phyloP scores from a whole-genome alignment of 2,797 vertebrate genomes.

The Girardinus metallicus region DNA sequence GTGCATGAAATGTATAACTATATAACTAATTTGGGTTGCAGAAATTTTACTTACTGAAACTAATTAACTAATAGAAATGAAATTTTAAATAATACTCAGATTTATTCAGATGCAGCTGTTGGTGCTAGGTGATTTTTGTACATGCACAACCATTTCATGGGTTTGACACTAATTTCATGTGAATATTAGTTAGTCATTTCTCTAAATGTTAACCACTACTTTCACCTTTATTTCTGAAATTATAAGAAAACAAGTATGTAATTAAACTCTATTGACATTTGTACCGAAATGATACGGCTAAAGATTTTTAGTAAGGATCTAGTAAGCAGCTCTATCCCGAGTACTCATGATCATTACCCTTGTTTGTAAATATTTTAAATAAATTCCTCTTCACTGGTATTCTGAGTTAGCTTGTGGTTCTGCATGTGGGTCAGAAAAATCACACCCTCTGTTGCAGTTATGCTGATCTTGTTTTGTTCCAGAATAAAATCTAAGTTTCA shows the following conservation, averaged over 20 bases:
- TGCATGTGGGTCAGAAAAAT: not conserved
- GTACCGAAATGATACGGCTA: not conserved
- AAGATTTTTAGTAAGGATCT: not conserved
- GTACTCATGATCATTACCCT: not conserved
- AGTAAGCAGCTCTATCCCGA: not conserved
- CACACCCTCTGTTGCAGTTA: constrained; percentile 25
- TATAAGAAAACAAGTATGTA: not conserved
- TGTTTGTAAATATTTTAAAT: not conserved
- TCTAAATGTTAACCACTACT: not conserved
- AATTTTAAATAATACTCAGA: not conserved
- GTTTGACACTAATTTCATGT: not conserved
- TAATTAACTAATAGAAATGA: not conserved
- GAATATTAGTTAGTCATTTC: not conserved
- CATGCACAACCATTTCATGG: not conserved
- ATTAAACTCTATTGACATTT: not conserved
- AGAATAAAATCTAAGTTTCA: constrained; percentile 60
- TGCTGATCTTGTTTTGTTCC: constrained; percentile 58
- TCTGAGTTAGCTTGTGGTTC: not conserved
- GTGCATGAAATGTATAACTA: not conserved
- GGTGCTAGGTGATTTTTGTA: not conserved
- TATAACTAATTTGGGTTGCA: not conserved
- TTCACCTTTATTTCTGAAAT: not conserved
- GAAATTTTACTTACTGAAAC: not conserved
- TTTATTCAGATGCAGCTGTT: not conserved
- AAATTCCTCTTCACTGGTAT: not conserved